Percentiles rank a stretch among this genome's conserved stretches.
Conservation (phyloP, 2,797 vertebrate species). For the Tokudaia tokunoshimensis region DNA sequence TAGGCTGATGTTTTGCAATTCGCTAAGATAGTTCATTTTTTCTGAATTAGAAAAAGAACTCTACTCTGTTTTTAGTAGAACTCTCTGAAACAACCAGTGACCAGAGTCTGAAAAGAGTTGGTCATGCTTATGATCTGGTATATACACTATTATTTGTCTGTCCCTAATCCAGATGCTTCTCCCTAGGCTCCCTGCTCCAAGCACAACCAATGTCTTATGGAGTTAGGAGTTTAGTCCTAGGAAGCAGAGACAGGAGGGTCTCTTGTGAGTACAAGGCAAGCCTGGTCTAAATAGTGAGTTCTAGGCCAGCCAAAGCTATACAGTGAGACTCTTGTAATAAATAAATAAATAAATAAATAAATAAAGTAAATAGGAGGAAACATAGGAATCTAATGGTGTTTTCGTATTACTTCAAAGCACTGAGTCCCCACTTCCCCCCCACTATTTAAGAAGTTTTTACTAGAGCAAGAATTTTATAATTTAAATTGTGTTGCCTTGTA, state of each 20-base stretch:
- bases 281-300: not conserved
- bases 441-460: slow-evolving; percentile 96
- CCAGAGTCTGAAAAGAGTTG: not conserved
- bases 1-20: slow-evolving; percentile 42
- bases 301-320: not conserved
- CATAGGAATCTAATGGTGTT: slow-evolving; percentile 23
- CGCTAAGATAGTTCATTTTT: slow-evolving; percentile 41
- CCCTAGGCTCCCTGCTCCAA: not conserved
- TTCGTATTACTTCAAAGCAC: not conserved
- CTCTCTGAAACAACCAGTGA: slow-evolving; percentile 2
- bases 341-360: not conserved
- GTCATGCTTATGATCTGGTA: not conserved
- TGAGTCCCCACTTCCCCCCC: not conserved
- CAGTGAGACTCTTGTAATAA: not conserved
- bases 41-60: not conserved
- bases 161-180: not conserved
- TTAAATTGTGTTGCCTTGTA: slow-evolving; percentile 95
- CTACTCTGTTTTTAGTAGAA: slow-evolving; percentile 25
- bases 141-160: not conserved
- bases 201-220: not conserved
- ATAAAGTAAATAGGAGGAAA: not conserved
- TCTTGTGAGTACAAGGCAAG: not conserved
- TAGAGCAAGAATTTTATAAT: slow-evolving; percentile 98
- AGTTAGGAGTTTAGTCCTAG: not conserved
- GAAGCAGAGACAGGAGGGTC: not conserved